These are phyloP conservation scores for Andrena bicolor DNA, from an alignment of 2,888 invertebrate species.

Conservation along the genomic window DNA sequence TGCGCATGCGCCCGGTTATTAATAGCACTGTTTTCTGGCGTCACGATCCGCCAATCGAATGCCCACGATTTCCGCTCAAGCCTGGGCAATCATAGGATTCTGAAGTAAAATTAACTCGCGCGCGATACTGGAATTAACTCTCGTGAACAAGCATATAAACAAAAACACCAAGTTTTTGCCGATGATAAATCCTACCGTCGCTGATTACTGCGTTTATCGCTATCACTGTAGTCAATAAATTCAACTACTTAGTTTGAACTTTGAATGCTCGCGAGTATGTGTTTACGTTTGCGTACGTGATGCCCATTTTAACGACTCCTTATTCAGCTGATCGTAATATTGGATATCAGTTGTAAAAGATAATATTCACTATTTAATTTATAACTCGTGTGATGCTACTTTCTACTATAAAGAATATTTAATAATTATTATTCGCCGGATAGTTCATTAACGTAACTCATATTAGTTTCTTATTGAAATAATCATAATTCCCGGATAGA, in stretches of 20 bases:
- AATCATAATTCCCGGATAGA: background rate
- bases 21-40: slow-evolving; percentile 79
- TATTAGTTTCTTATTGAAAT: background rate
- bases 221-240: slow-evolving; percentile 18
- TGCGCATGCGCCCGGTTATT: slow-evolving; percentile 79
- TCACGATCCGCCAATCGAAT: slow-evolving; percentile 78
- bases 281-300: slow-evolving; percentile 6
- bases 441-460: background rate
- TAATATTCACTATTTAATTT: background rate
- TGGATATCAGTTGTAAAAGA: background rate
- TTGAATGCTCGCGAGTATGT: slow-evolving; percentile 23
- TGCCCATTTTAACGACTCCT: slow-evolving; percentile 19
- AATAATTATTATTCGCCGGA: background rate
- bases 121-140: slow-evolving; percentile 67
- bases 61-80: slow-evolving; percentile 61
- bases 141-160: slow-evolving; percentile 53
- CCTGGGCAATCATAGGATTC: slow-evolving; percentile 59
- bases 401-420: background rate
- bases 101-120: slow-evolving; percentile 69
- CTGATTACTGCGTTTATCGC: slow-evolving; percentile 50
- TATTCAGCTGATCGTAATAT: slow-evolving; percentile 6
- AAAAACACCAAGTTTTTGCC: slow-evolving; percentile 60
- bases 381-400: background rate
- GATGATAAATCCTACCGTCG: slow-evolving; percentile 49
- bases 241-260: slow-evolving; percentile 34